These are phyloP conservation scores for Molorchus minor DNA, from an alignment of 2,888 invertebrate genomes.

Conservation along the genomic window DNA sequence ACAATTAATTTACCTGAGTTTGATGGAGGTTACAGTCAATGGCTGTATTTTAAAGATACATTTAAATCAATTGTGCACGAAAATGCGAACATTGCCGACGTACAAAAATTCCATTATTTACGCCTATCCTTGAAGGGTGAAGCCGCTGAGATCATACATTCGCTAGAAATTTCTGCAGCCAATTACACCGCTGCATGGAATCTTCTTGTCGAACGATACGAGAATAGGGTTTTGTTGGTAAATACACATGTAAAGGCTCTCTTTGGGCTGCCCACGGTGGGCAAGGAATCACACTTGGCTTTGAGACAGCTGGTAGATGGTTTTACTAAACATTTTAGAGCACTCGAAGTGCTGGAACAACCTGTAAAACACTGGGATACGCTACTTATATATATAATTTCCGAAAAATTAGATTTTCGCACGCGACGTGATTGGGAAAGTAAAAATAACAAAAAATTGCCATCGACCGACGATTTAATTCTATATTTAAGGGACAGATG, in stretches of 20 bases:
- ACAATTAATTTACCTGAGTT: background rate
- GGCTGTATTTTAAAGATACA: constrained; percentile 5
- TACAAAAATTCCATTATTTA: constrained; percentile 18
- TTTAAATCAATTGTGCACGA: background rate
- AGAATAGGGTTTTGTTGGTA: background rate
- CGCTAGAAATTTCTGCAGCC: constrained; percentile 4
- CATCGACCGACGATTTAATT: too few relatives aligned
- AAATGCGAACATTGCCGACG: background rate
- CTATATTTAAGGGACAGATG: background rate
- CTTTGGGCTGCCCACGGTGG: background rate
- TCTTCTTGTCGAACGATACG: background rate
- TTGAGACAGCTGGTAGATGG: constrained; percentile 1
- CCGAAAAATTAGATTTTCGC: constrained; percentile 8
- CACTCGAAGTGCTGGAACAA: constrained; percentile 6
- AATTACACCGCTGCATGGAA: constrained; percentile 20
- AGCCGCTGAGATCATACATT: background rate
- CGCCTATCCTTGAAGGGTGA: background rate
- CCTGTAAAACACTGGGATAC: constrained; percentile 6
- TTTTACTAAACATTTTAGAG: background rate
- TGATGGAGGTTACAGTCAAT: background rate
- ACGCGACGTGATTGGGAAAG: constrained; percentile 2
- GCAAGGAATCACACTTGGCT: background rate
- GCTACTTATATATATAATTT: constrained; percentile 12
- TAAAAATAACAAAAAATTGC: too few relatives aligned
- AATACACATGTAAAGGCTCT: constrained; percentile 13